phyloP scores from a whole-genome alignment of 1,140 invertebrate species.

The Steinernema feltiae region DNA sequence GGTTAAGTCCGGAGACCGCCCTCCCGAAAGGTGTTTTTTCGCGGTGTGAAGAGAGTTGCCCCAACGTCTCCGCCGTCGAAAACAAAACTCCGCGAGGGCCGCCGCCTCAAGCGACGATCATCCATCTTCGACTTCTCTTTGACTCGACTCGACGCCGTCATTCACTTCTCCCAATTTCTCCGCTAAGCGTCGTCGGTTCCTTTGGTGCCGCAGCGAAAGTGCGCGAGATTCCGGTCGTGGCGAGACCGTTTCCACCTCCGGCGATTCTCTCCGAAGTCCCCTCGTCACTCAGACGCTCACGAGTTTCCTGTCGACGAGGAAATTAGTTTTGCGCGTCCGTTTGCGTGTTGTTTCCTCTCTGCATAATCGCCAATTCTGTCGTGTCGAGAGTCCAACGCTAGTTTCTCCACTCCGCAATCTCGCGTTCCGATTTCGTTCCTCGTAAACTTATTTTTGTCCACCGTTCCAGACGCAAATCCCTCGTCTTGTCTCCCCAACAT shows the following conservation, averaged over 20 bases:
- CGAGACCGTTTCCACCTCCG: background rate
- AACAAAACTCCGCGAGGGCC: background rate
- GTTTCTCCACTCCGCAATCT: background rate
- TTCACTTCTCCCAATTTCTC: background rate
- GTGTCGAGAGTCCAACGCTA: background rate
- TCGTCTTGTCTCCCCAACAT: background rate
- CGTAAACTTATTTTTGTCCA: too few relatives aligned
- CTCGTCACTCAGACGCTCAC: background rate
- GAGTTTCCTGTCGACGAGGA: background rate
- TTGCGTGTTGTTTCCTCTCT: background rate
- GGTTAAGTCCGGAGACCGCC: background rate
- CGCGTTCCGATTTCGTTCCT: background rate
- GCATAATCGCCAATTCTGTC: background rate
- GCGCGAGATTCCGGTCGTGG: background rate
- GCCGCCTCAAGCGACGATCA: background rate
- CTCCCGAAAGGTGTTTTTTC: slow-evolving; percentile 2
- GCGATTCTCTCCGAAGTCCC: background rate
- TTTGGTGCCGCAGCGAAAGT: background rate
- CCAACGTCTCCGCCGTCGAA: background rate
- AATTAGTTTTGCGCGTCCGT: background rate
- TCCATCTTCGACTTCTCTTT: background rate
- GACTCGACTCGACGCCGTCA: background rate
- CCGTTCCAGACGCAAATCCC: background rate
- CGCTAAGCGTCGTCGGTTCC: background rate
- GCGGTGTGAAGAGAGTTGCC: background rate